These are phyloP conservation scores for Onychomys leucogaster DNA, from an alignment of 2,797 vertebrate genomes.

Conservation along the genomic window DNA sequence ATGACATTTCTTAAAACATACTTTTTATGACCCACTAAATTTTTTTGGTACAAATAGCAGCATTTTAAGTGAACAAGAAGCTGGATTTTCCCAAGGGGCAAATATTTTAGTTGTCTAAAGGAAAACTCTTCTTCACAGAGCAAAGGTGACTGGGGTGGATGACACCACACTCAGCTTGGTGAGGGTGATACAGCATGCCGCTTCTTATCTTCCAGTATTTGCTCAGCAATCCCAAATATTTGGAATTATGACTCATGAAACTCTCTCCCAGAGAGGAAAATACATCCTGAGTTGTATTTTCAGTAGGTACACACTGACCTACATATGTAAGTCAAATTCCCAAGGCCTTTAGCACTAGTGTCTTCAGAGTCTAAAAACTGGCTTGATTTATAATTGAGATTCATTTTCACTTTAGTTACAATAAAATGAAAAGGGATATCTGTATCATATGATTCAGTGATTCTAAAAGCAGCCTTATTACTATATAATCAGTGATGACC, in stretches of 20 bases:
- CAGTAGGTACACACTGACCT: conserved; percentile 14
- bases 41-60: conserved; percentile 47
- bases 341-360: conserved; percentile 49
- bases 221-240: conserved; percentile 65
- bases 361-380: conserved; percentile 23
- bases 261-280: conserved; percentile 37
- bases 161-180: not conserved
- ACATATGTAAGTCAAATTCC: conserved; percentile 60
- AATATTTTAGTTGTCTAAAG: conserved; percentile 63
- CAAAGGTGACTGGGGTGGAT: not conserved
- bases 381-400: conserved; percentile 70
- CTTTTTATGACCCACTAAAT: conserved; percentile 39
- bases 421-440: conserved; percentile 41
- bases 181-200: not conserved
- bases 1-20: conserved; percentile 55
- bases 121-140: conserved; percentile 54
- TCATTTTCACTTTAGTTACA: conserved; percentile 30
- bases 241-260: conserved; percentile 75
- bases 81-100: conserved; percentile 3
- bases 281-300: conserved; percentile 60
- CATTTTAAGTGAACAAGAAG: conserved; percentile 51
- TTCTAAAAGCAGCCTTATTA: conserved; percentile 59
- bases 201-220: conserved; percentile 69
- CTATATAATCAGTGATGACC: conserved; percentile 5
- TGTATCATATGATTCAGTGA: conserved; percentile 29